A percentile compares a stretch with the other conserved stretches of the same genome.
These are phyloP conservation scores for Pygathrix nemaeus DNA, from an alignment of 2,113 vertebrate genomes.

Conservation along the genomic window DNA sequence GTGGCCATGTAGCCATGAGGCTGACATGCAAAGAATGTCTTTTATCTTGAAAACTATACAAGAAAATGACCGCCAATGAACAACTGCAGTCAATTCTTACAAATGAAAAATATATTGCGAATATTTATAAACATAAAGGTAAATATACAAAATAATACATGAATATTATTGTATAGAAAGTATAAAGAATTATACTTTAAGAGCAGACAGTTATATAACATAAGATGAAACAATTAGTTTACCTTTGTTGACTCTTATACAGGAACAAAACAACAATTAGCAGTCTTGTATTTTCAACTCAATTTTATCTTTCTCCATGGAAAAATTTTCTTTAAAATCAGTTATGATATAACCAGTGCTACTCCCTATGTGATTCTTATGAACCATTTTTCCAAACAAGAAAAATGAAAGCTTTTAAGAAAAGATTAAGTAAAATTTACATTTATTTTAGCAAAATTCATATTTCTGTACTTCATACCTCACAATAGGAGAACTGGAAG, in stretches of 20 bases:
- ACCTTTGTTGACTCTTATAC: neutral
- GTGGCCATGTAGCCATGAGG: neutral
- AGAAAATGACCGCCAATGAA: neutral
- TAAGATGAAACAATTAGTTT: neutral
- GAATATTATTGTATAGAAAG: neutral
- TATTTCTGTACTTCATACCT: neutral
- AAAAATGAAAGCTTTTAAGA: neutral
- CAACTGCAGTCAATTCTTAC: neutral
- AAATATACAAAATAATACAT: neutral
- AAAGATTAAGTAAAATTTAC: neutral
- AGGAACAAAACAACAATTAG: neutral
- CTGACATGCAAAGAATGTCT: slow-evolving; percentile 8
- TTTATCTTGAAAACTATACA: slow-evolving; percentile 56
- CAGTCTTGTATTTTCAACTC: neutral
- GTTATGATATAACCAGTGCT: neutral
- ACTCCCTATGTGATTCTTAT: neutral
- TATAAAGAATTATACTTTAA: neutral
- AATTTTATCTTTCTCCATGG: neutral
- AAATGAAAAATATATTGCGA: neutral
- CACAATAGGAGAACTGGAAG: neutral
- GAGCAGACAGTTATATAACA: neutral
- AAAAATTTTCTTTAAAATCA: neutral
- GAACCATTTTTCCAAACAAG: neutral
- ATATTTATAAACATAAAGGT: neutral
- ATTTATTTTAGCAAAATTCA: neutral